Evolutionary conservation across 2,797 vertebrate genomes (phyloP), one percentile per base, ranked within the genome.

Genomic region (Lutjanus campechanus): DNA sequence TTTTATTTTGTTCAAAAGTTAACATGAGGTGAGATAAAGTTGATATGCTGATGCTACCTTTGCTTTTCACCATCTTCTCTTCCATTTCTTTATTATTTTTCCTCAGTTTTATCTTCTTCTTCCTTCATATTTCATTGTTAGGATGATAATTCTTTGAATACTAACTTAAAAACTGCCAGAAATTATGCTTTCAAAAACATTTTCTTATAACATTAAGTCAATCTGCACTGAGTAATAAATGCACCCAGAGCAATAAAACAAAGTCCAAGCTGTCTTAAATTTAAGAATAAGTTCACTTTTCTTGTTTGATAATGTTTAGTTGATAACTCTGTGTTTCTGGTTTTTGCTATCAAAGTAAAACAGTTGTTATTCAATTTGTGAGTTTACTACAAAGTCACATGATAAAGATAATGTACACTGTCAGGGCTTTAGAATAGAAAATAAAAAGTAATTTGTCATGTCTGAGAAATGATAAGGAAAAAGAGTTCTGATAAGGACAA

Each of bases 391-490:
- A 20, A 63, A 77, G 46, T 75, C 41, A 15, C 47, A 68, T 25
- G 20, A 49, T 65, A 22, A 53, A 76, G 36, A 85, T 53, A 84
- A 8, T 44, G 12, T 56, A 55, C 50, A 4, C 50, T 51, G 50
- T 58, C 70, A 69, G 59, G 40, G 20, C 22, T 67, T 72, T 46
- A 6, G 15, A 61, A 78, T 46, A 6, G 15, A 61, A 78, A 76
- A 73, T 40, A 81, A 20, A 77, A 76, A 53, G 54, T 36, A 6
- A 76, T 84, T 73, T 76, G 53, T 74, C 36, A 19, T 43, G 16
- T 64, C 53, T 83, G 41, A 73, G 61, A 71, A 60, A 50, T 73
- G 51, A 84, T 76, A 77, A 69, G 29, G 12, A 76, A 75, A 68
- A 87, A 72, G 8, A 69, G 49, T 55, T 76, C 55, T 19, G 50